Evolutionary conservation across 2,888 invertebrate genomes (phyloP), one percentile per base, ranked within the genome.

Genomic region (Polydrusus tereticollis): DNA sequence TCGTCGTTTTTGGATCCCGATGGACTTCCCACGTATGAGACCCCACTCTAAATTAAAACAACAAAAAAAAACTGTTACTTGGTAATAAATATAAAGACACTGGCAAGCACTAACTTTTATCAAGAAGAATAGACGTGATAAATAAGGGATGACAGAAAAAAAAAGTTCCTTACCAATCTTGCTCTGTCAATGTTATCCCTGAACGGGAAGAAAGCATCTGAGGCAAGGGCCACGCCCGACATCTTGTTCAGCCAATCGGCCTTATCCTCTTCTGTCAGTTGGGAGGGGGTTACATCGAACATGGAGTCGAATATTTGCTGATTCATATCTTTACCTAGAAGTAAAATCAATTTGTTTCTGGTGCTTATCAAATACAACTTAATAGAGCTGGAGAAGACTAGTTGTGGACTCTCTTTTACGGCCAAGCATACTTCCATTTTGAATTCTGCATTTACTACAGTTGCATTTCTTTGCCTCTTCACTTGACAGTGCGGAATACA

Each of bases 161-260:
- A n/a, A n/a, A n/a, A n/a, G n/a, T 12, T 29, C 79, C 85, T 82
- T 82, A 97, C 97, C 91, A 95, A 90, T 77, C 89, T 88, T 55
- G 98, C 97, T 76, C 98, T 89, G 83, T 99, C 98, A 67, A 99
- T 93, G 82, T 98, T 99, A 83, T 99, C 99, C 77, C 98, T 89
- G 89, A 99, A 99, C 26, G 99, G 99, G 88, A 99, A 98, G 89
- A 99, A 99, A 0, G 98, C 99, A 86, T 99, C 99, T 0, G 98
- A 98, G 14, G 95, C 95, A 20, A 99, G 88, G 2, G 95, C 93
- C 29, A 96, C 95, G 23, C 92, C 92, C 74, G 89, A 90, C 80
- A 97, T 86, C 84, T 91, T 87, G 66, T 86, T 86, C 21, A 91
- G 82, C 95, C 95, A 96, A 2, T 89, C 88, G 0, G 86, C 83